phyloP scores from a whole-genome alignment of 2,797 vertebrate species.

The Melanotaenia boesemani region DNA sequence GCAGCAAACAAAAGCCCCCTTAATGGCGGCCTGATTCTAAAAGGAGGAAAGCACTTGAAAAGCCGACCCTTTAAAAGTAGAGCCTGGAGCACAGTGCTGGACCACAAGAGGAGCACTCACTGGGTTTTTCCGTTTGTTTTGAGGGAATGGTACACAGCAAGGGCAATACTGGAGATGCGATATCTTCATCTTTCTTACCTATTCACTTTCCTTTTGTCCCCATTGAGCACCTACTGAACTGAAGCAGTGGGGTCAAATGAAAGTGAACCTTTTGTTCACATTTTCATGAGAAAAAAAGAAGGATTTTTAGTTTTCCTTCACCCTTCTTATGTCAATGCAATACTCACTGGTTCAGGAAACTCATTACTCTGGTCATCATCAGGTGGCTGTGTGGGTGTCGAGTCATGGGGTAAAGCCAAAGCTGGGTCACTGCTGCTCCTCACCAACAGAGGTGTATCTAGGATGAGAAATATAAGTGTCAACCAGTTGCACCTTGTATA shows the following conservation, averaged over 20 bases:
- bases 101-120: conserved; percentile 30
- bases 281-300: neutral
- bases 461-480: neutral
- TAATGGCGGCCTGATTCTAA: conserved; percentile 52
- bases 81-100: conserved; percentile 52
- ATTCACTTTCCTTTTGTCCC: conserved; percentile 4
- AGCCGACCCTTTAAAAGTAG: conserved; percentile 53
- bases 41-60: conserved; percentile 50
- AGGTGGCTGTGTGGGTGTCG: conserved; percentile 58
- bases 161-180: conserved; percentile 2
- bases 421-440: conserved; percentile 83
- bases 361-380: conserved; percentile 59
- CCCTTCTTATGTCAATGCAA: too few relatives aligned
- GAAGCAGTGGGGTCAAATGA: neutral
- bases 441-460: conserved; percentile 81
- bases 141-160: conserved; percentile 12
- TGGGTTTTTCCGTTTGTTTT: conserved; percentile 3
- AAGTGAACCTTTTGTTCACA: neutral
- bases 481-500: neutral
- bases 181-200: conserved; percentile 9
- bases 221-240: neutral
- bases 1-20: conserved; percentile 38
- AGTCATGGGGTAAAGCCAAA: conserved; percentile 49
- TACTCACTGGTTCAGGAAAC: conserved; percentile 82
- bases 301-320: neutral